Conservation (phyloP, 2,113 vertebrate genomes). For the Lophius piscatorius region DNA sequence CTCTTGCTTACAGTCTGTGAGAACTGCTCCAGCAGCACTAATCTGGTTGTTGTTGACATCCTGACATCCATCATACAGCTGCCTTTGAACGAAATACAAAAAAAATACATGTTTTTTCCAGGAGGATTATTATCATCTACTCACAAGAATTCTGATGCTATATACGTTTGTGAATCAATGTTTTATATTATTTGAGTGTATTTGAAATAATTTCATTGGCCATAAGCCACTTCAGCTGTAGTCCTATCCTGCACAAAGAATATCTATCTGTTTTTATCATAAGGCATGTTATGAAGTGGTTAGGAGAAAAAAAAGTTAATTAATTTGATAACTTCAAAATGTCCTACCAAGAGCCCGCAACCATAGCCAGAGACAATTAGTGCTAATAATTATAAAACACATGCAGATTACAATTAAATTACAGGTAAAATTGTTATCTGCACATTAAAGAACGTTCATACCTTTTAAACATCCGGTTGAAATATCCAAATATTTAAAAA, state of each 20-base stretch:
- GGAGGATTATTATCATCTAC: not conserved
- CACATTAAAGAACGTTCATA: not conserved
- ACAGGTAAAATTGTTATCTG: not conserved
- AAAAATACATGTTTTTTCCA: constrained; percentile 2
- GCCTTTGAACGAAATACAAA: constrained; percentile 16
- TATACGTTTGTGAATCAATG: not conserved
- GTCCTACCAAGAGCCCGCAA: accelerated
- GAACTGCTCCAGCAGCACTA: constrained; percentile 47
- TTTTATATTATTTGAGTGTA: too few relatives aligned
- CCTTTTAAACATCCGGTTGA: constrained; percentile 23
- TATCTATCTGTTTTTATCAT: too few relatives aligned
- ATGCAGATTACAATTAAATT: constrained; percentile 1
- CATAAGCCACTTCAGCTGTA: too few relatives aligned
- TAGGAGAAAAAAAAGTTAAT: not conserved
- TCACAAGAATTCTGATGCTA: not conserved
- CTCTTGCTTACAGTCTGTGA: constrained; percentile 13
- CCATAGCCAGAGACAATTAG: not conserved
- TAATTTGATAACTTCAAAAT: constrained; percentile 3
- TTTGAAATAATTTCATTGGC: too few relatives aligned
- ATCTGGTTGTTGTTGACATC: constrained; percentile 72
- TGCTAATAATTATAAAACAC: not conserved
- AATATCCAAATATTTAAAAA: too few relatives aligned
- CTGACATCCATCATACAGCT: constrained; percentile 58
- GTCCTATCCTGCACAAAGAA: too few relatives aligned
- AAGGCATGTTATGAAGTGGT: too few relatives aligned